A percentile compares a stretch with the other conserved stretches of the same genome.
Conservation (phyloP, 2,113 vertebrate genomes). For the Sarotherodon lohbergeri region DNA sequence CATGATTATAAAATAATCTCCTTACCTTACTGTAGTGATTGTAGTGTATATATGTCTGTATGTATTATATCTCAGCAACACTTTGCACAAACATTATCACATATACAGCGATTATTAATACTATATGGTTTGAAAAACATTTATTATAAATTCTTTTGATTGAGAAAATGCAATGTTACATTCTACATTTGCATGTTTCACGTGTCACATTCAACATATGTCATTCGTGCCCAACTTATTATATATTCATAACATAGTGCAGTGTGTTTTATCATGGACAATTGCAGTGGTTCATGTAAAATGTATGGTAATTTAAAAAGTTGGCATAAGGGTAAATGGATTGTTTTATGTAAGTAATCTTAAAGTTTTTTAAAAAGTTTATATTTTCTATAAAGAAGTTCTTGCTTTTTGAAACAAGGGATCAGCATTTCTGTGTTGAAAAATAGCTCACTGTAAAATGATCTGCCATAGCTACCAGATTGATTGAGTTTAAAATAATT, state of each 20-base stretch:
- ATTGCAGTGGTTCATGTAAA: background rate
- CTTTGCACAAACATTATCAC: background rate
- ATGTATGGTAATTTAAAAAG: background rate
- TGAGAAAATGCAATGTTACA: background rate
- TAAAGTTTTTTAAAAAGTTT: background rate
- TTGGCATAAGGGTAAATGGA: background rate
- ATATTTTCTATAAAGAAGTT: background rate
- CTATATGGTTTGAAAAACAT: background rate
- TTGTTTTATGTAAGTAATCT: background rate
- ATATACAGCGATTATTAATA: background rate
- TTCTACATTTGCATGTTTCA: background rate
- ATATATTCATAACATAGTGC: background rate
- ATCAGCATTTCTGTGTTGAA: background rate
- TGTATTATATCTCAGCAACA: background rate
- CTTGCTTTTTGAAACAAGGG: background rate
- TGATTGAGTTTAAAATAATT: background rate
- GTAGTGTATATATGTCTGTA: background rate
- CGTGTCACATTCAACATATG: background rate
- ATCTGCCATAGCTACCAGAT: background rate
- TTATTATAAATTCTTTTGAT: background rate
- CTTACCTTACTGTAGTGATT: background rate
- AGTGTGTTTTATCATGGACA: background rate
- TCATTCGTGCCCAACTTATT: background rate
- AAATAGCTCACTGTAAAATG: background rate
- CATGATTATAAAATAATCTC: background rate